Conservation (phyloP, 2,113 vertebrate species). For the Sphyrna mokarran region DNA sequence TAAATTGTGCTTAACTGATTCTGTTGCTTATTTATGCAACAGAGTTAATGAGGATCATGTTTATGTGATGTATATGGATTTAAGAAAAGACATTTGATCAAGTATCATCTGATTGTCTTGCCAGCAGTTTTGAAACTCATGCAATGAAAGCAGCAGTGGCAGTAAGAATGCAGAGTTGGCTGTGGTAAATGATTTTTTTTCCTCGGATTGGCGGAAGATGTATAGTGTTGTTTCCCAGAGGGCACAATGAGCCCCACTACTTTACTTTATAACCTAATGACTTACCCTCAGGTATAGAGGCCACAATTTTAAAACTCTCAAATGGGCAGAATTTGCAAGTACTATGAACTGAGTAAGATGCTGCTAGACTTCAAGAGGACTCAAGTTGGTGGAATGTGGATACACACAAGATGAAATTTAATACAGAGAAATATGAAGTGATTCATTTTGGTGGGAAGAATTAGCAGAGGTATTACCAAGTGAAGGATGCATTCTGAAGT, state of each 20-base stretch:
- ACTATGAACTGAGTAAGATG: neutral
- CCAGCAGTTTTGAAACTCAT: neutral
- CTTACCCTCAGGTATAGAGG: neutral
- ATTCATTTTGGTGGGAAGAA: neutral
- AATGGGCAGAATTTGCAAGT: neutral
- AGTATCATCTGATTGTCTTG: neutral
- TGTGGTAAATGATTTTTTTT: neutral
- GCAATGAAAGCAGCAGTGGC: neutral
- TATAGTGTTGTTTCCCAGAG: neutral
- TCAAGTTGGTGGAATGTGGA: neutral
- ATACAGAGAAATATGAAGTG: neutral
- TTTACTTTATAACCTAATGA: neutral
- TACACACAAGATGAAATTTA: neutral
- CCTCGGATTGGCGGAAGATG: neutral
- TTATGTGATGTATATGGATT: neutral
- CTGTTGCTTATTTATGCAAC: neutral
- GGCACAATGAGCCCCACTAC: neutral
- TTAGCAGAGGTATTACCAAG: neutral
- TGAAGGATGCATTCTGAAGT: neutral
- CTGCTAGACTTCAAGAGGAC: neutral
- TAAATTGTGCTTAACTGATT: neutral
- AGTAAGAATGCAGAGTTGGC: neutral
- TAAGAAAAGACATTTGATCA: neutral
- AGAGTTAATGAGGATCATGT: too few species aligned
- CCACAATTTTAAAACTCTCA: neutral